Evolutionary conservation across 2,888 invertebrate genomes (phyloP).

Genomic region (Tridacna crocea): DNA sequence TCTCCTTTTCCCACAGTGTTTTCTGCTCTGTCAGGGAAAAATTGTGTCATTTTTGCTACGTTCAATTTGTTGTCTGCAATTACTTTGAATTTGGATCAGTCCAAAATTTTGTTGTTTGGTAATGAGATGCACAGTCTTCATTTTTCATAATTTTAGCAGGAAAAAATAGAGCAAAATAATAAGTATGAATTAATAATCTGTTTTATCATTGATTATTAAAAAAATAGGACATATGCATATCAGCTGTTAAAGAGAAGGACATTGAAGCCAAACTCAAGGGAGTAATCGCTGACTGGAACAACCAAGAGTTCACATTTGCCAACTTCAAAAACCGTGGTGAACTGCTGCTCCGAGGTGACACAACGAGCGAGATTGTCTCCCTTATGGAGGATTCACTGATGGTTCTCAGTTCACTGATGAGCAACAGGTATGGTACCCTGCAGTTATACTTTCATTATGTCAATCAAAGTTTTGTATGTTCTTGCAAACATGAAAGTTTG

Average conservation of each 20-base stretch:
- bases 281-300: constrained; percentile 97
- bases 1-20: too few relatives aligned
- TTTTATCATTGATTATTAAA: too few relatives aligned
- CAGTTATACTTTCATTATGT: neutral
- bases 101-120: too few relatives aligned
- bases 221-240: constrained; percentile 95
- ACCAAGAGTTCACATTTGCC: constrained; percentile 94
- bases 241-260: constrained; percentile 98
- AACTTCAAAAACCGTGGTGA: constrained; percentile 98
- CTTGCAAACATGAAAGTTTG: too few relatives aligned
- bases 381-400: constrained; percentile 98
- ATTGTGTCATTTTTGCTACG: too few relatives aligned
- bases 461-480: neutral
- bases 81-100: too few relatives aligned
- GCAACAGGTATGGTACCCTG: constrained; percentile 88
- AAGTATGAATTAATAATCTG: too few relatives aligned
- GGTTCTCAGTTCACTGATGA: constrained; percentile 96
- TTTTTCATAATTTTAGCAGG: too few relatives aligned
- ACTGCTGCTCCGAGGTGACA: constrained; percentile 94
- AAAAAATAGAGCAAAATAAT: too few relatives aligned
- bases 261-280: constrained; percentile 97
- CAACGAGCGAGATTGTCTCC: constrained; percentile 97
- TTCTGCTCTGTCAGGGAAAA: too few relatives aligned
- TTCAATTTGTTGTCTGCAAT: too few relatives aligned
- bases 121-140: too few relatives aligned